These are phyloP conservation scores for Oscheius sp. DNA, from an alignment of 2,888 invertebrate genomes.

Conservation along the genomic window DNA sequence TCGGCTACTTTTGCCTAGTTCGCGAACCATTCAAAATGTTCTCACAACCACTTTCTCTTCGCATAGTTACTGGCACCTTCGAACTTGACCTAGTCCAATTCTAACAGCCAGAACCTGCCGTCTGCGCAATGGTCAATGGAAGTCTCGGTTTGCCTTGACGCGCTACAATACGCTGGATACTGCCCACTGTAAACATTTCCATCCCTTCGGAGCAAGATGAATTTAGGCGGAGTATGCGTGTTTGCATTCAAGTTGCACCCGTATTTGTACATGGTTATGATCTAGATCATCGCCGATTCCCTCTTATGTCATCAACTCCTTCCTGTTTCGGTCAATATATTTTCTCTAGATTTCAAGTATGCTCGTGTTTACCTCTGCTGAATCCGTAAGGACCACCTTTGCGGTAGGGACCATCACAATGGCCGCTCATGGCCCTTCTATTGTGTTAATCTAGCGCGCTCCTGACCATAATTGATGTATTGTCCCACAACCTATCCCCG, in stretches of 20 bases:
- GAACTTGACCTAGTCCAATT: conserved; percentile 31
- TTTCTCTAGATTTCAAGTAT: not conserved
- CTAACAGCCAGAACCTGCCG: conserved; percentile 34
- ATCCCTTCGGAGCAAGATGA: conserved; percentile 13
- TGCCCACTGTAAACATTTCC: conserved; percentile 30
- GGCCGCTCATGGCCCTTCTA: conserved; percentile 25
- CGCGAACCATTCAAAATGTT: not conserved
- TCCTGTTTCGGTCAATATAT: not conserved
- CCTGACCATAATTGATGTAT: conserved; percentile 36
- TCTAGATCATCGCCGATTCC: conserved; percentile 28
- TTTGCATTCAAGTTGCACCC: conserved; percentile 30
- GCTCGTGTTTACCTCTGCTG: conserved; percentile 7
- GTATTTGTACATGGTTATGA: conserved; percentile 26
- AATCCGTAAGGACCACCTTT: conserved; percentile 14
- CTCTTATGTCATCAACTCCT: conserved; percentile 2
- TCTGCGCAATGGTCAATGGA: conserved; percentile 30
- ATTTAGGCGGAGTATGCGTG: conserved; percentile 21
- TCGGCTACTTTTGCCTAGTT: not conserved
- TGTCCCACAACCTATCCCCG: conserved; percentile 29
- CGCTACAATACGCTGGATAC: conserved; percentile 31
- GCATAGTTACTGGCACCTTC: not conserved
- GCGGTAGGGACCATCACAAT: conserved; percentile 15
- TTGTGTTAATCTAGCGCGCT: conserved; percentile 34
- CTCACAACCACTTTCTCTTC: not conserved
- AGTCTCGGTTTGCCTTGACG: conserved; percentile 39